Percentiles rank a stretch among this genome's conserved stretches.
phyloP scores from a whole-genome alignment of 2,888 invertebrate genomes.

The Agrotis segetum region DNA sequence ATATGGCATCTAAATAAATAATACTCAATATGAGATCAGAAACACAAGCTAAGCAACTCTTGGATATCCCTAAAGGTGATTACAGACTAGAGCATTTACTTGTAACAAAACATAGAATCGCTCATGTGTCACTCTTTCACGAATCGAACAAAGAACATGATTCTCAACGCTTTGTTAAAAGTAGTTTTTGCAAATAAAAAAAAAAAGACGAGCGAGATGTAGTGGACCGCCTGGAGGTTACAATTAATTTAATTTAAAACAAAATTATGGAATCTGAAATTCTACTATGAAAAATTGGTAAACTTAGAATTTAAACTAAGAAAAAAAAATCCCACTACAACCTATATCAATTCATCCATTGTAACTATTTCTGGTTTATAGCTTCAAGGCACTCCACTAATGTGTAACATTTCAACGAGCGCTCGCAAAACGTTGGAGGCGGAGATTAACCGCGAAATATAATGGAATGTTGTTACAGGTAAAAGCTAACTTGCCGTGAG shows the following conservation, averaged over 20 bases:
- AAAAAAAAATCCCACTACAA: too few species aligned
- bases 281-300: too few species aligned
- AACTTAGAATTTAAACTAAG: too few species aligned
- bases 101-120: not conserved
- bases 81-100: constrained; percentile 1
- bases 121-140: not conserved
- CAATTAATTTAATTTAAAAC: too few species aligned
- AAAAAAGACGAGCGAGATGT: too few species aligned
- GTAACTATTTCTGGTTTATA: too few species aligned
- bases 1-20: constrained; percentile 91
- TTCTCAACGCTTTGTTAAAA: not conserved
- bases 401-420: not conserved
- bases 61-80: constrained; percentile 60
- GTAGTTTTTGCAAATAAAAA: not conserved
- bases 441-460: not conserved
- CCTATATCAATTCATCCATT: too few species aligned
- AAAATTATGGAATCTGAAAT: too few species aligned
- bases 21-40: constrained; percentile 90
- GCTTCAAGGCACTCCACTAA: too few species aligned
- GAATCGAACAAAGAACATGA: not conserved
- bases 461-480: not conserved
- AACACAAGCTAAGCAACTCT: constrained; percentile 83
- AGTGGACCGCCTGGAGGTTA: too few species aligned
- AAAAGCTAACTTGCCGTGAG: not conserved
- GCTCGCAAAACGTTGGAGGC: not conserved